Conservation (phyloP, 2,797 vertebrate species). For the Schizopygopsis pylzovi region DNA sequence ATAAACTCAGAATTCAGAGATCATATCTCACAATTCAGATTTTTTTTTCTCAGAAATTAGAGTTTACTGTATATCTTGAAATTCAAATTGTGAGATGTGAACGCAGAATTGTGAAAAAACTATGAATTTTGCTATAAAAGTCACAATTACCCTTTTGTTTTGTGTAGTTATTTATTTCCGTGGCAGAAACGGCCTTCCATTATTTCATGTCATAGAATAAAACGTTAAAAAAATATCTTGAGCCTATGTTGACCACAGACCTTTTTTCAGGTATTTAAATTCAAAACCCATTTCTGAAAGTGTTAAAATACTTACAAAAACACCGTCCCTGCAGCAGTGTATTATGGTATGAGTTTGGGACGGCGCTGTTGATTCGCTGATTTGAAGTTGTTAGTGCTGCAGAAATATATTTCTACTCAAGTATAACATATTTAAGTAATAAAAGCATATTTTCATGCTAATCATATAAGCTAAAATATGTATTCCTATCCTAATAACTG, state of each 20-base stretch:
- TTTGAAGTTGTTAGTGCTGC: not conserved
- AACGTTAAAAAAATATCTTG: not conserved
- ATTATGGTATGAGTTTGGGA: not conserved
- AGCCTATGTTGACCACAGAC: not conserved
- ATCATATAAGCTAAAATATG: conserved; percentile 20
- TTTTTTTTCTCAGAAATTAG: too few species aligned
- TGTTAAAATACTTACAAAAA: too few species aligned
- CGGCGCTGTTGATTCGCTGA: not conserved
- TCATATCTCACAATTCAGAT: not conserved
- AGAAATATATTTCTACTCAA: not conserved
- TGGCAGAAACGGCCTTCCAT: not conserved
- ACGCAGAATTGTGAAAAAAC: not conserved
- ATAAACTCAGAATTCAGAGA: too few species aligned
- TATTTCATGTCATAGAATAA: not conserved
- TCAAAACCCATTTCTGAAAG: not conserved
- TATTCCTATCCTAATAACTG: not conserved
- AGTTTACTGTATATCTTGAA: not conserved
- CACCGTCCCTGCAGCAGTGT: too few species aligned
- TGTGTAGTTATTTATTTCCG: rapidly evolving
- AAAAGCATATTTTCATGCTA: not conserved
- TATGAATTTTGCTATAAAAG: too few species aligned
- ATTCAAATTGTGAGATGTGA: not conserved
- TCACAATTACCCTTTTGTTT: not conserved
- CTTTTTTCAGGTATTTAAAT: not conserved
- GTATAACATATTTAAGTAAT: not conserved